These are phyloP conservation scores for Varroa destructor DNA, from an alignment of 1,140 invertebrate genomes.

Conservation along the genomic window DNA sequence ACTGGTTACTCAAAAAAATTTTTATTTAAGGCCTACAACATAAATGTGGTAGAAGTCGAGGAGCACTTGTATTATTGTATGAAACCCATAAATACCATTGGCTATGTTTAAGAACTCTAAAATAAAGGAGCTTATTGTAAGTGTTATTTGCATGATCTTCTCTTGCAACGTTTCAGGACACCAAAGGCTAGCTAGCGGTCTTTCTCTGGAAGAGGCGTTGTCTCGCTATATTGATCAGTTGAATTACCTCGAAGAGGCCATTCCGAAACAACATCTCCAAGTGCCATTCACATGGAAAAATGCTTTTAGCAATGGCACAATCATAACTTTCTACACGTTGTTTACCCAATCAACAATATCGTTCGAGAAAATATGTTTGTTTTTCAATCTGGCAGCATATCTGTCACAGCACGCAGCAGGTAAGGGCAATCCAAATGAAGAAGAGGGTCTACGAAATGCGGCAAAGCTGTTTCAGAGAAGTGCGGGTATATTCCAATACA, in stretches of 20 bases:
- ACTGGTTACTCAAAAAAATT: no score
- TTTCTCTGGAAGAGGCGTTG: constrained; percentile 17
- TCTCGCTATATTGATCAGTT: constrained; percentile 7
- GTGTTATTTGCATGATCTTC: no score
- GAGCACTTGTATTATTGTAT: no score
- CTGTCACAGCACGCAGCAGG: neutral
- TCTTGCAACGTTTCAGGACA: neutral
- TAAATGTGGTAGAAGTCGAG: no score
- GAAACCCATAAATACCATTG: no score
- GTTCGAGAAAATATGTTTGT: constrained; percentile 13
- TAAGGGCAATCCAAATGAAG: neutral
- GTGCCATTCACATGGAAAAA: constrained; percentile 18
- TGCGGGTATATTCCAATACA: constrained; percentile 12
- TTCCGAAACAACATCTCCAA: neutral
- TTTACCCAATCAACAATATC: neutral
- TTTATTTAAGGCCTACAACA: no score
- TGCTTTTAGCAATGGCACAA: constrained; percentile 4
- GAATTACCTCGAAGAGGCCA: neutral
- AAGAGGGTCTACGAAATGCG: neutral
- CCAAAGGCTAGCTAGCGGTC: neutral
- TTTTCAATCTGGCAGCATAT: constrained; percentile 25
- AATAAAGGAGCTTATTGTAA: no score
- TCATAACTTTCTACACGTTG: constrained; percentile 1
- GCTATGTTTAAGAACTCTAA: no score
- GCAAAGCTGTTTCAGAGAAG: neutral